Conservation (phyloP, 2,888 invertebrate species). For the Agrochola macilenta region DNA sequence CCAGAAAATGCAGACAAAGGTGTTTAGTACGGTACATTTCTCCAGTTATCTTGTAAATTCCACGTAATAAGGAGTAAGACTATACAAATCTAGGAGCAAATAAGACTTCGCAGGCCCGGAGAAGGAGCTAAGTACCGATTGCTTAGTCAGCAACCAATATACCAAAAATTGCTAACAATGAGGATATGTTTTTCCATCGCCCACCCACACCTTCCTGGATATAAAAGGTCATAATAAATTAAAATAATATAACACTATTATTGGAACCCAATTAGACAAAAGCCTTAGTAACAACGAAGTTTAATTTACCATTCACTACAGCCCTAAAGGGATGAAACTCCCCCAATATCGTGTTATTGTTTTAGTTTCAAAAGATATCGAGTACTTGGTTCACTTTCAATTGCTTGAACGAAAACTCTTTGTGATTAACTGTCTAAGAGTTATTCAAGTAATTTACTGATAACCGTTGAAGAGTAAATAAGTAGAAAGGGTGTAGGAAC, state of each 20-base stretch:
- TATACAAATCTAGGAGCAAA: too few relatives aligned
- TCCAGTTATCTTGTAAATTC: too few relatives aligned
- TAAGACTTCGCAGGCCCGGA: too few relatives aligned
- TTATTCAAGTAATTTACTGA: constrained; percentile 14
- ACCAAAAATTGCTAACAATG: too few relatives aligned
- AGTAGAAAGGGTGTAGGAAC: neutral
- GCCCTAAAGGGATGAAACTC: constrained; percentile 4
- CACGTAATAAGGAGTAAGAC: too few relatives aligned
- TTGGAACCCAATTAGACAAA: neutral
- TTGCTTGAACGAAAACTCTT: constrained; percentile 5
- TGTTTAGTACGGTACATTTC: too few relatives aligned
- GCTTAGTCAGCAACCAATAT: too few relatives aligned
- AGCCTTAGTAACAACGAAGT: constrained; percentile 5
- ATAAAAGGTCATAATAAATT: too few relatives aligned
- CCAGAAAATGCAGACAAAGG: too few relatives aligned
- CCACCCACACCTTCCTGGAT: too few relatives aligned
- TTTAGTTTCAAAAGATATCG: constrained; percentile 21
- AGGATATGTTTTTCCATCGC: too few relatives aligned
- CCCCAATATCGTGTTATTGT: constrained; percentile 18
- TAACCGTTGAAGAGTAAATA: neutral
- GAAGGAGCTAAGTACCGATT: too few relatives aligned
- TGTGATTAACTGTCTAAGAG: constrained; percentile 11
- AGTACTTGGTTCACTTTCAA: constrained; percentile 18
- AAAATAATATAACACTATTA: neutral
- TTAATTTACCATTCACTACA: neutral